These are phyloP conservation scores for Aporrectodea caliginosa DNA, from an alignment of 1,140 invertebrate genomes.

Conservation along the genomic window DNA sequence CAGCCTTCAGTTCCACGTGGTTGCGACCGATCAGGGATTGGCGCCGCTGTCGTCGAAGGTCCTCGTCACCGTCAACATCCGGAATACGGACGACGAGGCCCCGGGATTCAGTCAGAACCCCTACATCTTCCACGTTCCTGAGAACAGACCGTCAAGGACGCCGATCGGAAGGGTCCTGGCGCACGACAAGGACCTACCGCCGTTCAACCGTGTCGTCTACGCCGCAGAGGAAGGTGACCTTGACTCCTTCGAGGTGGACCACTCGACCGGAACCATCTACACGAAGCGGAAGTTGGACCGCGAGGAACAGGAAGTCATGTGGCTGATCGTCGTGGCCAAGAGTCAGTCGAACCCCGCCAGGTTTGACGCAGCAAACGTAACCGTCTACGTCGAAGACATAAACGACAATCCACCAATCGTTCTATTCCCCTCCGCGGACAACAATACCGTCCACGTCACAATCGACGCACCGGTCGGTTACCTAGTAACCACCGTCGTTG, in stretches of 20 bases:
- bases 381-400: conserved; percentile 79
- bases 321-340: too few species aligned
- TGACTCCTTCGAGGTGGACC: conserved; percentile 17
- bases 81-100: neutral
- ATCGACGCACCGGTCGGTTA: conserved; percentile 11
- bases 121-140: neutral
- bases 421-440: conserved; percentile 18
- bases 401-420: conserved; percentile 87
- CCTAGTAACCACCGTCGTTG: conserved; percentile 17
- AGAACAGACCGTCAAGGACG: neutral
- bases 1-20: neutral
- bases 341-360: too few species aligned
- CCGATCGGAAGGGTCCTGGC: neutral
- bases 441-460: conserved; percentile 29
- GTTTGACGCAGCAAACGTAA: conserved; percentile 68
- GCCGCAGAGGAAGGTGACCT: neutral
- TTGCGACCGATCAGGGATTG: neutral
- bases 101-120: neutral
- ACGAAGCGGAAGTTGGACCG: conserved; percentile 16
- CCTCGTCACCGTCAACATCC: neutral
- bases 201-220: conserved; percentile 6
- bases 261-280: conserved; percentile 3
- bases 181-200: neutral
- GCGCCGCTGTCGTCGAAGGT: neutral
- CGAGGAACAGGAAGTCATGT: conserved; percentile 17